phyloP scores from a whole-genome alignment of 2,113 vertebrate genomes.

The Dicerorhinus sumatrensis region DNA sequence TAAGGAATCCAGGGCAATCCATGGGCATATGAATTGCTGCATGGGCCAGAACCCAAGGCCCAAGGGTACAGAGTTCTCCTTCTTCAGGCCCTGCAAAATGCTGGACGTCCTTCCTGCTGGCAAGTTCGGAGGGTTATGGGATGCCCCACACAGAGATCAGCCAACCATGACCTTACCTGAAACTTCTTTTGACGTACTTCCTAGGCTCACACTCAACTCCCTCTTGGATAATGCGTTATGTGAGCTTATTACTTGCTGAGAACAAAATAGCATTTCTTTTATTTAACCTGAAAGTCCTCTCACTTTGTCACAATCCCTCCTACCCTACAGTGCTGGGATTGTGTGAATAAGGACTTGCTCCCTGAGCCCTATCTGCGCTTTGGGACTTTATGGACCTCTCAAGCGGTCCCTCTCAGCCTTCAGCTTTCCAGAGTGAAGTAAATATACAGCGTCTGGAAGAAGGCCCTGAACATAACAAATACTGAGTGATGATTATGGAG shows the following conservation, averaged over 20 bases:
- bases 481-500: neutral
- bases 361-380: neutral
- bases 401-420: neutral
- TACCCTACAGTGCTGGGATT: accelerated
- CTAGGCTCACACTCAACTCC: neutral
- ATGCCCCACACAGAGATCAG: neutral
- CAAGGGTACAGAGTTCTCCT: neutral
- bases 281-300: neutral
- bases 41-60: neutral
- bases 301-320: neutral
- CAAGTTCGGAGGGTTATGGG: neutral
- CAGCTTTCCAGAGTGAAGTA: constrained; percentile 28
- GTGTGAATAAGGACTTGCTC: neutral
- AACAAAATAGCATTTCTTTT: neutral
- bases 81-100: neutral
- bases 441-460: constrained; percentile 40
- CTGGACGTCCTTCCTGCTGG: neutral
- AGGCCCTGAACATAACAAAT: neutral
- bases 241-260: neutral
- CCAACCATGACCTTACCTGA: neutral
- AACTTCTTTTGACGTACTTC: neutral
- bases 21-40: neutral
- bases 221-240: neutral
- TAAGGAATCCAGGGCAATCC: neutral
- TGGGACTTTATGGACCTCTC: neutral